phyloP scores from a whole-genome alignment of 2,797 vertebrate genomes.

The Remorina albescens region DNA sequence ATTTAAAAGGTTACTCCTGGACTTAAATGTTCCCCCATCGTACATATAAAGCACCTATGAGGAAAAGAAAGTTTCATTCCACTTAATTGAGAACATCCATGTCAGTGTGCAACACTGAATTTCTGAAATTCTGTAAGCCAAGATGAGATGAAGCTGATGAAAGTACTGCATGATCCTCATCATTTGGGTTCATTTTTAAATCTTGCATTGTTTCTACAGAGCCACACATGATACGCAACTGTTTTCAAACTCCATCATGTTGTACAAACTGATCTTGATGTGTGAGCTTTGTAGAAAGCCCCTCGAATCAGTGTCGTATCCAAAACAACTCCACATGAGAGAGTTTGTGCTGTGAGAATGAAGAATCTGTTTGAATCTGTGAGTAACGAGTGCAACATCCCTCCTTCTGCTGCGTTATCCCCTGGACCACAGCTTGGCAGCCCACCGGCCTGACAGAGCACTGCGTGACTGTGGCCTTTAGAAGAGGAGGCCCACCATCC shows the following conservation, averaged over 20 bases:
- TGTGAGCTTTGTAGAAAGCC: slow-evolving; percentile 16
- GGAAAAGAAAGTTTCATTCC: too few species aligned
- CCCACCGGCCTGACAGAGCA: slow-evolving; percentile 35
- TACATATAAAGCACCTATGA: too few species aligned
- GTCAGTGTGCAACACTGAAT: too few species aligned
- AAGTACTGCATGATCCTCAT: too few species aligned
- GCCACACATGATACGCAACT: too few species aligned
- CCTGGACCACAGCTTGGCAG: slow-evolving; percentile 52
- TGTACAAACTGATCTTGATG: not conserved
- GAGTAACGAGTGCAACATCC: slow-evolving; percentile 17
- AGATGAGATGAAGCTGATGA: too few species aligned
- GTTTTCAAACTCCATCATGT: too few species aligned
- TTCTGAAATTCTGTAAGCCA: too few species aligned
- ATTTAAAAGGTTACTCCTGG: not conserved
- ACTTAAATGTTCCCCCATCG: too few species aligned
- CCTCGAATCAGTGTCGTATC: slow-evolving; percentile 9
- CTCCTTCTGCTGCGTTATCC: slow-evolving; percentile 24
- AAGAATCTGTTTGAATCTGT: not conserved
- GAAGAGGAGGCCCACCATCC: slow-evolving; percentile 58
- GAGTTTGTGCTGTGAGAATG: not conserved
- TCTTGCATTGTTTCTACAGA: too few species aligned
- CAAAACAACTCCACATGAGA: slow-evolving; percentile 4
- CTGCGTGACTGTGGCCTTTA: slow-evolving; percentile 68
- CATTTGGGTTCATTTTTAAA: too few species aligned
- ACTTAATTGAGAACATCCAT: too few species aligned